phyloP scores from a whole-genome alignment of 2,113 vertebrate species.

The Suricata suricatta region DNA sequence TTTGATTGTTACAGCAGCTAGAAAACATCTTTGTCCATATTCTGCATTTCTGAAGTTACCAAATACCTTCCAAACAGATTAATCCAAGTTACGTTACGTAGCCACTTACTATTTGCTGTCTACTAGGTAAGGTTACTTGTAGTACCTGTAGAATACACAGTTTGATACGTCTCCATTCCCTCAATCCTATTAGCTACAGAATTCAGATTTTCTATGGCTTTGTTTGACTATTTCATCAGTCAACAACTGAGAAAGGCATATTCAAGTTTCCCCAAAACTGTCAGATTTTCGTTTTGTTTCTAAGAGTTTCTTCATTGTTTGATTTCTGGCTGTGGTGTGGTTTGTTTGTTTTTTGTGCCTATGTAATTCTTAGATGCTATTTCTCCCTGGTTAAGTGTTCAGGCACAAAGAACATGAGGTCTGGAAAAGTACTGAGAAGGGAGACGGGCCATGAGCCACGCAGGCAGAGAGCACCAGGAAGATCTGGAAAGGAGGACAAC shows the following conservation, averaged over 20 bases:
- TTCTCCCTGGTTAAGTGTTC: background rate
- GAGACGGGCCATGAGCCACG: background rate
- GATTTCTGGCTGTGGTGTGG: background rate
- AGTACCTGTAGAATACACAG: background rate
- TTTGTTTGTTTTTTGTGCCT: background rate
- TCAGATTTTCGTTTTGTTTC: background rate
- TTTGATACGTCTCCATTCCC: background rate
- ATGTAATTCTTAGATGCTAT: background rate
- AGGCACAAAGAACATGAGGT: background rate
- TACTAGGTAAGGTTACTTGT: background rate
- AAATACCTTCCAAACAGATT: background rate
- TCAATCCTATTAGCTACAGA: background rate
- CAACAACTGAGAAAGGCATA: background rate
- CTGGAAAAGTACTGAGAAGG: background rate
- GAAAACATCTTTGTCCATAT: background rate
- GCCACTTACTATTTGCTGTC: background rate
- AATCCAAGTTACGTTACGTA: background rate
- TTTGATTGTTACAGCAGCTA: background rate
- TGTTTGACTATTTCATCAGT: background rate
- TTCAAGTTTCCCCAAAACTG: background rate
- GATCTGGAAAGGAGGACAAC: background rate
- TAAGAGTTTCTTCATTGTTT: background rate
- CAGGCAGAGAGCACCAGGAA: background rate
- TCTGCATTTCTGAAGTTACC: background rate
- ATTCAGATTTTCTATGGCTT: background rate